Base-by-base conservation (phyloP, 1,140 invertebrate species). In the Melanaphis sacchari region DNA sequence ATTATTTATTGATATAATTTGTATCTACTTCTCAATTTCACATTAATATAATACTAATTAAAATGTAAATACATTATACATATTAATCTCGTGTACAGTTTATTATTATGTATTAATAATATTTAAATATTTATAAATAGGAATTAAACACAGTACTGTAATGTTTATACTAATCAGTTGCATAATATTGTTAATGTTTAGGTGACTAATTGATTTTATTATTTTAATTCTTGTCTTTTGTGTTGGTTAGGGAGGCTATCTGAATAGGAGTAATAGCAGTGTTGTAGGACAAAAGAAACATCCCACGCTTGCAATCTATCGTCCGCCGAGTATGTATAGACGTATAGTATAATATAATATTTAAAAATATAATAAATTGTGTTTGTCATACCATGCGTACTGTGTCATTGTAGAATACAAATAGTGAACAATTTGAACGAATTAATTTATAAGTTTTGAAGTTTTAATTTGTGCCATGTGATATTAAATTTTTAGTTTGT, bases 291-390 rank as follows among this genome's bases (percentile, higher is more conserved):
- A 84, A 54, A 94, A 94, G 43, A 93, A 98, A 95, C 89, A 90
- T 90, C 98, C 97, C 15, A 97, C 97, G 41, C 96, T 98, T 95
- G 97, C 98, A 96, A 97, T 98, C 94, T 98, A 98, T 95, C 96
- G 97, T 94, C 98, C 98, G 40, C 98, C 98, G 95, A 98, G 98
- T 97, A 95, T 96, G 95, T 96, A 93, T 66, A 82, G 88, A 90
- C 59, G 31, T 76, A 24, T 36, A 49, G 15, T 26, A 41, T 31
- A 38, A 82, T 36, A 31, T 36, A 21, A 36, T 81, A 82, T 82
- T 38, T 81, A 38, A 18, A 31, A 4, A 31, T 49, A 0, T 49
- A 49, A 49, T 49, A 82, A 38, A 36, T 81, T 24, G 21, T 82
- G 7, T 82, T 82, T n/a, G 31, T 66, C 59, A 4, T 66, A 66